Percentiles rank a stretch among this genome's conserved stretches.
Conservation (phyloP, 2,113 vertebrate species). For the Haemorhous mexicanus region DNA sequence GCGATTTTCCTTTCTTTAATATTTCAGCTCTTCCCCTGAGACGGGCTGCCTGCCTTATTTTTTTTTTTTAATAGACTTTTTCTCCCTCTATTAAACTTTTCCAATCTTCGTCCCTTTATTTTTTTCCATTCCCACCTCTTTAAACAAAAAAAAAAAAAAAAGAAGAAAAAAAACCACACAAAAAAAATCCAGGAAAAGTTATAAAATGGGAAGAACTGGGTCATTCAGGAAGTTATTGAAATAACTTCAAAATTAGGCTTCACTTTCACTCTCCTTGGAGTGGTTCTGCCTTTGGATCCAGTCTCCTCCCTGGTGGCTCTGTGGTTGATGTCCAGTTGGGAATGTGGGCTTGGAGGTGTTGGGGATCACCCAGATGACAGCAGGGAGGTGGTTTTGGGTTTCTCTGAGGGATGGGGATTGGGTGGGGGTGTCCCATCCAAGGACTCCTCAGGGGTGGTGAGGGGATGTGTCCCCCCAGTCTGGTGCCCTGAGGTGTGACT, state of each 20-base stretch:
- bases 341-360: neutral
- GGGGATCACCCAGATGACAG: neutral
- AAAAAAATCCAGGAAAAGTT: constrained; percentile 4
- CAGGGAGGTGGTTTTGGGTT: neutral
- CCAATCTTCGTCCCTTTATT: constrained; percentile 28
- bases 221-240: constrained; percentile 36
- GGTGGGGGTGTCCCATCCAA: accelerated
- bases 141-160: neutral
- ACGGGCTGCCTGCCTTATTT: neutral
- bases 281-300: neutral
- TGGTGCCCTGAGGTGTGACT: accelerated
- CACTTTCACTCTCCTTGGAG: neutral
- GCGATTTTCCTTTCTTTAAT: constrained; percentile 60
- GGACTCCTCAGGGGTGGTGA: accelerated
- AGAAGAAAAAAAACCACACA: neutral
- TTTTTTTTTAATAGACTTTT: constrained; percentile 49
- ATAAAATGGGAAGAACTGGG: neutral
- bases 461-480: neutral
- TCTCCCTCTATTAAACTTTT: constrained; percentile 59
- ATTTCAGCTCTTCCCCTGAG: constrained; percentile 57
- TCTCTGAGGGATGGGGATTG: neutral
- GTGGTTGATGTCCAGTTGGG: accelerated
- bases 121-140: neutral
- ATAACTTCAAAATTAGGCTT: constrained; percentile 7
- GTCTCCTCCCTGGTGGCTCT: neutral